Percentiles rank a stretch among this genome's conserved stretches.
Evolutionary conservation across 1,140 invertebrate genomes (phyloP).

Genomic region (Drosophila gunungcola): DNA sequence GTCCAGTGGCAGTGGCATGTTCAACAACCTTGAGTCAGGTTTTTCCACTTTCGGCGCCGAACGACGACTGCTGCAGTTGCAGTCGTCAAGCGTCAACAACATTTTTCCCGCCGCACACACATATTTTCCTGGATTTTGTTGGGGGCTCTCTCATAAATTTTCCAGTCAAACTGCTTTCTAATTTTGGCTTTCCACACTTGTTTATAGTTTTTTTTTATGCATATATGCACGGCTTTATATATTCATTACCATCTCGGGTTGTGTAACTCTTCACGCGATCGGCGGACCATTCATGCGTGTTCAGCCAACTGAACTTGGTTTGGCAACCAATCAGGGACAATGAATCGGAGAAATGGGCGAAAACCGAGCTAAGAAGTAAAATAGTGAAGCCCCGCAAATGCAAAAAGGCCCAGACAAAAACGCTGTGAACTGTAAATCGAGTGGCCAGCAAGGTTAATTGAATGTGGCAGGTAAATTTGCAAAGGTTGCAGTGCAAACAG

Average conservation of each 20-base stretch:
- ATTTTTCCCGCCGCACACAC: slow-evolving; percentile 42
- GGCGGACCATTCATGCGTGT: slow-evolving; percentile 65
- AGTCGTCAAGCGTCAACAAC: slow-evolving; percentile 67
- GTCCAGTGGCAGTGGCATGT: slow-evolving; percentile 62
- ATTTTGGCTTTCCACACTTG: slow-evolving; percentile 66
- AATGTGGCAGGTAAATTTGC: slow-evolving; percentile 39
- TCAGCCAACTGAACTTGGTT: slow-evolving; percentile 57
- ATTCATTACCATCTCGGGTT: slow-evolving; percentile 55
- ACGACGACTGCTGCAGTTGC: slow-evolving; percentile 2
- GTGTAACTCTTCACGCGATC: slow-evolving; percentile 79
- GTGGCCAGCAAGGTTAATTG: slow-evolving; percentile 66
- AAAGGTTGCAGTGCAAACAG: slow-evolving; percentile 26
- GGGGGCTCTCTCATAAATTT: slow-evolving; percentile 62
- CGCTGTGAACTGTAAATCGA: slow-evolving; percentile 56
- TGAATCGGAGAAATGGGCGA: slow-evolving; percentile 31
- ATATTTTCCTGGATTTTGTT: slow-evolving; percentile 49
- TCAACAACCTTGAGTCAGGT: slow-evolving; percentile 84
- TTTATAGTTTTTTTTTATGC: slow-evolving; percentile 42
- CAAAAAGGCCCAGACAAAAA: slow-evolving; percentile 25
- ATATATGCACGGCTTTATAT: slow-evolving; percentile 24
- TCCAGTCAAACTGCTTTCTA: slow-evolving; percentile 75
- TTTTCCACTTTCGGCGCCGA: slow-evolving; percentile 82
- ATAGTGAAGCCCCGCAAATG: slow-evolving; percentile 59
- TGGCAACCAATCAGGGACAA: slow-evolving; percentile 23
- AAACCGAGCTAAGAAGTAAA: slow-evolving; percentile 18